Evolutionary conservation across 2,888 invertebrate genomes (phyloP).

Genomic region (Lymantria monacha): DNA sequence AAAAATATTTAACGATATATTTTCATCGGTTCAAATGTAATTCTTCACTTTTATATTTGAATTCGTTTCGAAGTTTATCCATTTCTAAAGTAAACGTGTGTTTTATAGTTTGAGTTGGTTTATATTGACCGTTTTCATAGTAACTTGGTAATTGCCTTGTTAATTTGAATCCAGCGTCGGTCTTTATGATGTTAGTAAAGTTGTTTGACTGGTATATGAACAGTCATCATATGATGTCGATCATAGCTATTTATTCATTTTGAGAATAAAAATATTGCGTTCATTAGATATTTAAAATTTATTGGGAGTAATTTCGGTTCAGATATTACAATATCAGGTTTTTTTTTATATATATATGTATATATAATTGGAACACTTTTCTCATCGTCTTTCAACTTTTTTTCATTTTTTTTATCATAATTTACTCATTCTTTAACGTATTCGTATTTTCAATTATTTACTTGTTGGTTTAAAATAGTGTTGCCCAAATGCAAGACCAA

Average conservation of each 20-base stretch:
- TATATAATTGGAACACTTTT: slow-evolving; percentile 52
- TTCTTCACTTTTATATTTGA: neutral
- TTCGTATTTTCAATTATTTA: no score
- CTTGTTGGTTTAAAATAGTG: no score
- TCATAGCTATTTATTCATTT: slow-evolving; percentile 55
- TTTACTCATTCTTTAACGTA: no score
- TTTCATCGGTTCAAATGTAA: neutral
- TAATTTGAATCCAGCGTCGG: slow-evolving; percentile 70
- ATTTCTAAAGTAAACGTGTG: slow-evolving; percentile 40
- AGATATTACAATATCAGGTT: slow-evolving; percentile 42
- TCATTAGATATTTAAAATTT: slow-evolving; percentile 67
- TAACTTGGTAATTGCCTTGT: slow-evolving; percentile 74
- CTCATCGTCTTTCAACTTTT: slow-evolving; percentile 16
- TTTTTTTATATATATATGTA: no score
- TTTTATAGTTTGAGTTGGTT: slow-evolving; percentile 55
- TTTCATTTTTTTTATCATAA: no score
- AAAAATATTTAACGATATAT: no score
- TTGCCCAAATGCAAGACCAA: no score
- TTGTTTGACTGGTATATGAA: slow-evolving; percentile 63
- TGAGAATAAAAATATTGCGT: slow-evolving; percentile 58
- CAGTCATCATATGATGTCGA: slow-evolving; percentile 56
- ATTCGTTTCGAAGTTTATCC: slow-evolving; percentile 4
- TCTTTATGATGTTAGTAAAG: slow-evolving; percentile 63
- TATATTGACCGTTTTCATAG: slow-evolving; percentile 54
- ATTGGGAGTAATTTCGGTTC: slow-evolving; percentile 50